Conservation (phyloP, 2,797 vertebrate genomes). For the Iguana delicatissima region DNA sequence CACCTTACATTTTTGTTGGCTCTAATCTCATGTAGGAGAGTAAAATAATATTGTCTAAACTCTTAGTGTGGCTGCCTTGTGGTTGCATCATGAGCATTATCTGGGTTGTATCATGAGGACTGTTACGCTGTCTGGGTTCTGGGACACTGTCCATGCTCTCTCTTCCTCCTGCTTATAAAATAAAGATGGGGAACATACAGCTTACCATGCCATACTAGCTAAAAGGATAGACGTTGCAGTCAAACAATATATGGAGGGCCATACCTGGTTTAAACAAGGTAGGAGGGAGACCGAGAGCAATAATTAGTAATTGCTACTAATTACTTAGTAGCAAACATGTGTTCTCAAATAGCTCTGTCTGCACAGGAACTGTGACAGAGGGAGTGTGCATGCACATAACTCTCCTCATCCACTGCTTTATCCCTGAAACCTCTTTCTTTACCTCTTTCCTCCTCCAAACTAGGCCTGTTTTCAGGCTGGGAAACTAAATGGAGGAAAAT, state of each 20-base stretch:
- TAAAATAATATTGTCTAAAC: constrained; percentile 17
- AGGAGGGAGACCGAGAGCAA: no score
- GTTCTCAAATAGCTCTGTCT: background rate
- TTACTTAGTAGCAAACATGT: background rate
- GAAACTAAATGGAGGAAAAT: background rate
- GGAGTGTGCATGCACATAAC: background rate
- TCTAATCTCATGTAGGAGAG: constrained; percentile 57
- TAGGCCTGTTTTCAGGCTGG: background rate
- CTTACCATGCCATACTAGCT: no score
- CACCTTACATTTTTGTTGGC: constrained; percentile 63
- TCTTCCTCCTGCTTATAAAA: background rate
- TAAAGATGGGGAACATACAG: no score
- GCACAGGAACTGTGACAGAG: background rate
- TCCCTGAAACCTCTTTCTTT: background rate
- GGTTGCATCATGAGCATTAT: background rate
- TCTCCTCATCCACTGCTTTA: background rate
- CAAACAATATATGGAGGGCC: no score
- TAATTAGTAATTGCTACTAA: no score
- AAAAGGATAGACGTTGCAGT: no score
- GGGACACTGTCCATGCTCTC: background rate
- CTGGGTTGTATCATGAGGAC: background rate
- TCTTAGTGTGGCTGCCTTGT: background rate
- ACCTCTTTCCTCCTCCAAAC: background rate
- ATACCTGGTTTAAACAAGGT: no score
- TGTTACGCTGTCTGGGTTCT: background rate